These are phyloP conservation scores for Anthoptus insignis DNA, from an alignment of 2,888 invertebrate genomes.

Conservation along the genomic window DNA sequence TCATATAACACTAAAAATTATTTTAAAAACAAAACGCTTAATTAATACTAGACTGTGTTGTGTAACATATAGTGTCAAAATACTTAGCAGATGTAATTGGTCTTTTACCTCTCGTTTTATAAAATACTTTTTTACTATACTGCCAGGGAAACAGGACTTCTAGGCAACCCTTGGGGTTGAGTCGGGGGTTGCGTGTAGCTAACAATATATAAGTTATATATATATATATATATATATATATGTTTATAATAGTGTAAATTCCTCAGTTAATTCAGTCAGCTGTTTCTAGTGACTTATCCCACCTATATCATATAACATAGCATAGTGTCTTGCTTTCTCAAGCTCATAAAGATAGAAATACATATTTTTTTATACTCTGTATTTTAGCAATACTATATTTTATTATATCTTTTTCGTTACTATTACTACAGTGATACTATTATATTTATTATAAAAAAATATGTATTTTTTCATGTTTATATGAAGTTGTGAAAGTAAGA, in stretches of 20 bases:
- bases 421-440: no score
- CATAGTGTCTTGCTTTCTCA: constrained; percentile 60
- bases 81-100: constrained; percentile 5
- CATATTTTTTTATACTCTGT: no score
- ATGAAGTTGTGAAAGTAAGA: no score
- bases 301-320: constrained; percentile 67
- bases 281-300: constrained; percentile 69
- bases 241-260: neutral
- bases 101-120: constrained; percentile 1
- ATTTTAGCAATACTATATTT: no score
- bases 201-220: no score
- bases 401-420: no score
- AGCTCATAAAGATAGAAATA: no score
- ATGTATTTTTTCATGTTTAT: no score
- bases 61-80: constrained; percentile 1
- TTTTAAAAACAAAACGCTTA: constrained; percentile 1
- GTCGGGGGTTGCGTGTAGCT: no score
- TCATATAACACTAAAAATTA: constrained; percentile 8
- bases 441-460: no score
- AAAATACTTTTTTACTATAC: constrained; percentile 8
- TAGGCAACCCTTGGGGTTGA: no score
- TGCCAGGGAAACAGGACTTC: neutral
- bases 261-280: constrained; percentile 56
- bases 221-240: no score
- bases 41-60: neutral